Evolutionary conservation across 2,888 invertebrate species (phyloP), one percentile per base, ranked within the genome.

Genomic region (Serripes groenlandicus): DNA sequence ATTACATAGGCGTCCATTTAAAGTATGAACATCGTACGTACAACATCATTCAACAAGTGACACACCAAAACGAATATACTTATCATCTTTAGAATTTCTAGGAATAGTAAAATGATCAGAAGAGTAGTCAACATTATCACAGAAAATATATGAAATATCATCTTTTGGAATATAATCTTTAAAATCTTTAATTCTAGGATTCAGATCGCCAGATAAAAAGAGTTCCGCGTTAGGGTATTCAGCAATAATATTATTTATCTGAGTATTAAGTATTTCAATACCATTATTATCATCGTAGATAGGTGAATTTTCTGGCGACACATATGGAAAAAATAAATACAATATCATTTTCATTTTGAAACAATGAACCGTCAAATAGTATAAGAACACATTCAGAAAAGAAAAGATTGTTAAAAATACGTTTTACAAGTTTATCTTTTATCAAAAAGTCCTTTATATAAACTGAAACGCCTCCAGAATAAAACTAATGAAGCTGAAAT

Each of bases 11-110:
- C 77, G 37, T 4, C 77, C 77, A 62, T 77, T 77, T 3, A 77
- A 35, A 28, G 64, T 62, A 60, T 77, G 77, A 18, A 77, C 32
- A 34, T 52, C 71, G 54, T 49, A 54, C 0, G 62, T 52, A 62
- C 62, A 71, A 60, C 77, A 77, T 21, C 70, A 37, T 11, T 77
- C 77, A 23, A 54, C 62, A 3, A 77, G n/a, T 9, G 62, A 49
- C 23, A 52, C 11, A 9, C 77, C 77, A 71, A 62, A 77, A 32
- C 21, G n/a, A n/a, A 71, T 77, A 28, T 42, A 52, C 11, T n/a
- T 32, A 21, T 11, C 32, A 34, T 77, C 77, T 35, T 77, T 71
- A 26, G 66, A 68, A 11, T 26, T 32, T 49, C 64, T 70, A 0
- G 2, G 30, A 32, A 49, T 32, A 7, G 21, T 9, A 71, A 77